phyloP scores from a whole-genome alignment of 2,888 invertebrate genomes.

The Synergus japonicus region DNA sequence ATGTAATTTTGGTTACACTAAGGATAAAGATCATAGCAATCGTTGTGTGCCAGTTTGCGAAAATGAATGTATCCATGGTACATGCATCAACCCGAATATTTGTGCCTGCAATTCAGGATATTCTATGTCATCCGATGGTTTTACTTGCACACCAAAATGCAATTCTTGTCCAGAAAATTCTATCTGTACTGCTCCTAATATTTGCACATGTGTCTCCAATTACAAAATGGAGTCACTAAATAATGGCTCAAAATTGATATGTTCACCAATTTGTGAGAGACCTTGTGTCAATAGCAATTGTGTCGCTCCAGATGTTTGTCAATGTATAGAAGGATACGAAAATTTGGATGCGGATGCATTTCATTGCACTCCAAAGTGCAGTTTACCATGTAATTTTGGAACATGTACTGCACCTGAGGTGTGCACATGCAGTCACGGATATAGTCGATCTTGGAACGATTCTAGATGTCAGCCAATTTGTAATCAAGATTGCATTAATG shows the following conservation, averaged over 20 bases:
- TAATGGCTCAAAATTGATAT: conserved; percentile 51
- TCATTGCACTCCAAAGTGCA: conserved; percentile 62
- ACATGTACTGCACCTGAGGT: conserved; percentile 52
- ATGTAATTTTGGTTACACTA: conserved; percentile 57
- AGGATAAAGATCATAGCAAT: conserved; percentile 44
- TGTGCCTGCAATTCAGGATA: conserved; percentile 77
- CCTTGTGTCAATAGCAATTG: conserved; percentile 70
- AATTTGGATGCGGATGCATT: conserved; percentile 56
- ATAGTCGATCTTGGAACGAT: conserved; percentile 32
- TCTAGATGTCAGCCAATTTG: conserved; percentile 64
- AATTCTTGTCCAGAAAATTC: conserved; percentile 82
- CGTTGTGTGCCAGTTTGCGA: conserved; percentile 71
- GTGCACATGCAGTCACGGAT: conserved; percentile 54
- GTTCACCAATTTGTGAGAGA: conserved; percentile 68
- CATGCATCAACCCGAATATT: conserved; percentile 75
- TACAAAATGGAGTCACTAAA: conserved; percentile 76
- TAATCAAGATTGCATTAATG: conserved; percentile 59
- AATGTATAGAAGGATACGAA: conserved; percentile 62
- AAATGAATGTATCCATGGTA: conserved; percentile 77
- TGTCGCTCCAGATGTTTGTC: conserved; percentile 61
- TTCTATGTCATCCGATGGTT: conserved; percentile 64
- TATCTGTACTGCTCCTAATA: conserved; percentile 84
- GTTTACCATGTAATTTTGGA: conserved; percentile 67
- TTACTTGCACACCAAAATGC: conserved; percentile 80
- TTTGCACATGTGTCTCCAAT: conserved; percentile 85